Evolutionary conservation across 37 sponge, comb jelly and placozoan species (phyloP), one percentile per base, ranked within the genome.

Genomic region (Mnemiopsis leidyi): DNA sequence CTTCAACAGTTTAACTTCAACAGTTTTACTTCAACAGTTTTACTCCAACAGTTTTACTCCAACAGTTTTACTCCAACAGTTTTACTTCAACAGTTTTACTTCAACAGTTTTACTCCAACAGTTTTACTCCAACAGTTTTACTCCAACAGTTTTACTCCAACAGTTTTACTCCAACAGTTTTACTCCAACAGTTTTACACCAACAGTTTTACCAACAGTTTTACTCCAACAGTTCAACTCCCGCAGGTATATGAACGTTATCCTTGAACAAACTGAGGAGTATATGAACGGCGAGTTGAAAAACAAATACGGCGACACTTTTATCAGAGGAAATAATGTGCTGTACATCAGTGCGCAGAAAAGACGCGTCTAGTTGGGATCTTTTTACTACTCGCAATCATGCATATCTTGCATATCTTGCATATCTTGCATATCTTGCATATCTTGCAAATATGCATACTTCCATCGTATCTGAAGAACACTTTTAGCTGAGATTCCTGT

Each of bases 231-330:
- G n/a, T n/a, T n/a, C n/a, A n/a, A n/a, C n/a, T n/a, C n/a, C n/a
- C n/a, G n/a, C 94, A 98, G 99, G 26, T 99, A 97, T 82, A 99
- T 99, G 99, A 99, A 99, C 93, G 97, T 99, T 38, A 98, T 98
- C 18, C 82, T 99, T 82, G 99, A 99, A 75, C 99, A 99, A 93
- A 99, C 99, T 26, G 99, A 99, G 79, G 99, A 99, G 93, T 99
- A 99, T 77, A 95, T 99, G 38, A 96, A 97, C 92, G 99, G 99
- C 25, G 68, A 97, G 95, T 69, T 98, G 93, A 99, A 97, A 94
- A 97, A 96, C 77, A 99, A 99, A 82, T 99, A 99, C 92, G 99
- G 97, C 0, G 99, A 99, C 93, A 97, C 97, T n/a, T 97, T 99
- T 93, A 99, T 99, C 39, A 76, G 99, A 79, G 99, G 99, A 32